Conservation (phyloP, 2,888 invertebrate species). For the Agriotes lineatus region DNA sequence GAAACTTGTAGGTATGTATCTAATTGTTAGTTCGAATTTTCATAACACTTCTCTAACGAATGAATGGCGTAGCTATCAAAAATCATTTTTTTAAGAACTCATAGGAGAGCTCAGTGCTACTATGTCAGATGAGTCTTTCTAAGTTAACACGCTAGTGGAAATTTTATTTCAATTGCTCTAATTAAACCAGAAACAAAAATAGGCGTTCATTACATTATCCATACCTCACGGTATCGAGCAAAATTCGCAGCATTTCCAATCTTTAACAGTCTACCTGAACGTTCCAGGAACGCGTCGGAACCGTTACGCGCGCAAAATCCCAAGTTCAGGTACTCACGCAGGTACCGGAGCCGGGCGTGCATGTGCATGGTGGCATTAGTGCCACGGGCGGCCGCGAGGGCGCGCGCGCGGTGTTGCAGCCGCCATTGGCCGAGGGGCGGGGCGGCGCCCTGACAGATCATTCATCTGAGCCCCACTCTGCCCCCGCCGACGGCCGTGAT, state of each 20-base stretch:
- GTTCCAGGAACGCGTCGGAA: neutral
- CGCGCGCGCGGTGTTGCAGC: constrained; percentile 68
- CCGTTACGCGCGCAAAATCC: constrained; percentile 34
- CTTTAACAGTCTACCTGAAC: neutral
- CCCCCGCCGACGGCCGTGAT: constrained; percentile 70
- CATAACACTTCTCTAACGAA: too few relatives aligned
- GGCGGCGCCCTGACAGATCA: constrained; percentile 64
- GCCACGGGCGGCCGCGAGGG: constrained; percentile 54
- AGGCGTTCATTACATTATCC: too few relatives aligned
- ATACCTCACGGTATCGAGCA: too few relatives aligned
- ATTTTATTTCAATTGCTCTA: too few relatives aligned
- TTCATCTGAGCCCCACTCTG: constrained; percentile 70
- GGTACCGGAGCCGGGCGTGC: constrained; percentile 27
- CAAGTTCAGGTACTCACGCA: constrained; percentile 14
- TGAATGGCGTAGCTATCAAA: too few relatives aligned
- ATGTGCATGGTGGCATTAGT: constrained; percentile 62
- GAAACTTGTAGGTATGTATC: too few relatives aligned
- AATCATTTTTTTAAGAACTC: too few relatives aligned
- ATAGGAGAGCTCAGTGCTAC: too few relatives aligned
- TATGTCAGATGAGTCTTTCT: too few relatives aligned
- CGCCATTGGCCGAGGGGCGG: constrained; percentile 65
- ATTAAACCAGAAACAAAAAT: too few relatives aligned
- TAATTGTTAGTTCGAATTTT: too few relatives aligned
- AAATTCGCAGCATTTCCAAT: neutral
- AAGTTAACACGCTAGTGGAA: too few relatives aligned